Evolutionary conservation across 2,888 invertebrate species (phyloP).

Genomic region (Drosophila testacea): DNA sequence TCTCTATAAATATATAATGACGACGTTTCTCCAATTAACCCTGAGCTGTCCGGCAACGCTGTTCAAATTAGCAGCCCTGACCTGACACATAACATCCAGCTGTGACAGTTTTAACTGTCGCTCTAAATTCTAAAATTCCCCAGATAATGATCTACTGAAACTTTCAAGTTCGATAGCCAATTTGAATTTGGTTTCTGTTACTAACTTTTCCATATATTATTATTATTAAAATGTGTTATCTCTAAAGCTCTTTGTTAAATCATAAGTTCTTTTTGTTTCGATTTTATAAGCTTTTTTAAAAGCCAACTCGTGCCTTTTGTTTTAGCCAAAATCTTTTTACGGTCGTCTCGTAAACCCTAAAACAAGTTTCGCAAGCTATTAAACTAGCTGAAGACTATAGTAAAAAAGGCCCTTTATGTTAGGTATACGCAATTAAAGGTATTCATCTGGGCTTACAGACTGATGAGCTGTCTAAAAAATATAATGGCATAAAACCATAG

Average conservation of each 20-base stretch:
- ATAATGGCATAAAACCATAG: background rate
- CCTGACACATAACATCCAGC: conserved; percentile 48
- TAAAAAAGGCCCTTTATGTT: conserved; percentile 10
- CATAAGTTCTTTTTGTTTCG: background rate
- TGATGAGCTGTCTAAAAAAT: conserved; percentile 1
- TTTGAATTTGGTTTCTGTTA: background rate
- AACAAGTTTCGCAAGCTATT: conserved; percentile 46
- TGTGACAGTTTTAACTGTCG: conserved; percentile 38
- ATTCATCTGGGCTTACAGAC: background rate
- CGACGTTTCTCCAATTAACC: conserved; percentile 61
- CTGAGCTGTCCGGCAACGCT: conserved; percentile 66
- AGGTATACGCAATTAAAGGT: background rate
- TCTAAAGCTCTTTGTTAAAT: conserved; percentile 4
- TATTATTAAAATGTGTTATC: background rate
- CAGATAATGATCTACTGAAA: background rate
- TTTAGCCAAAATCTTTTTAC: conserved; percentile 24
- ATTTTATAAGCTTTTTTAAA: conserved; percentile 3
- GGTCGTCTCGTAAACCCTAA: conserved; percentile 21
- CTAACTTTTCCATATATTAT: background rate
- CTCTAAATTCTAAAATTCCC: conserved; percentile 14
- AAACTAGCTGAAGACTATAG: conserved; percentile 10
- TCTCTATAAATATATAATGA: conserved; percentile 27
- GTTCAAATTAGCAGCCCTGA: conserved; percentile 62
- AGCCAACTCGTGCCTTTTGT: conserved; percentile 10
- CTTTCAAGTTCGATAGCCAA: background rate